Evolutionary conservation across 2,797 vertebrate genomes (phyloP), one percentile per base, ranked within the genome.

Genomic region (Tangara arthus): DNA sequence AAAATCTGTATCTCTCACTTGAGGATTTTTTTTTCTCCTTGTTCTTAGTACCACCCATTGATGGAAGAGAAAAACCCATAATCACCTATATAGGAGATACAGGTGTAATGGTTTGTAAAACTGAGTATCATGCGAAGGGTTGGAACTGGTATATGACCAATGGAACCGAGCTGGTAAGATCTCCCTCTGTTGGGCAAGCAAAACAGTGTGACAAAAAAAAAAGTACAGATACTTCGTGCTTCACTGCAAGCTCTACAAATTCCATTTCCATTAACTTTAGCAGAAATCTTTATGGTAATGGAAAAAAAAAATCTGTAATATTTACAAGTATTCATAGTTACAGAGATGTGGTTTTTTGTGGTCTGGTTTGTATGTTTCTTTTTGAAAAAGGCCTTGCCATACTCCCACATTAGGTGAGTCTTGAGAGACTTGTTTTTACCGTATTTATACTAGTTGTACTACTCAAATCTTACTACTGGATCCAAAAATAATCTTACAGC

Each of bases 101-200:
- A 20, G 97, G 97, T 72, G 91, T 98, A 65, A 76, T 99, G 53
- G 5, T 78, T 3, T 99, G 99, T 97, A 97, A 98, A 88, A 97
- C 97, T 93, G 47, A 82, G 12, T 92, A 97, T 46, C 21, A 32
- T 35, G 97, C 99, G 23, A 65, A 39, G 39, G 66, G 78, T 61
- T 99, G 99, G 99, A 91, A 59, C 27, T 99, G 99, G 99, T 99
- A 98, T 79, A 97, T 27, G 78, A 69, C 27, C 32, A 99, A 98
- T 52, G 98, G 96, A 71, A 99, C 98, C 26, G 94, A 97, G 17
- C 97, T 97, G 98, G 99, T 99, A 97, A 97, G 90, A 24, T 75
- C 39, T 22, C 23, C 4, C 19, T 90, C 84, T 57, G 56, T 86
- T 92, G 15, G 42, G 44, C 12, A 86, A 26, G 35, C 28, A 59